Base-by-base conservation (phyloP, 2,113 vertebrate species). In the Chaenogobius annularis region DNA sequence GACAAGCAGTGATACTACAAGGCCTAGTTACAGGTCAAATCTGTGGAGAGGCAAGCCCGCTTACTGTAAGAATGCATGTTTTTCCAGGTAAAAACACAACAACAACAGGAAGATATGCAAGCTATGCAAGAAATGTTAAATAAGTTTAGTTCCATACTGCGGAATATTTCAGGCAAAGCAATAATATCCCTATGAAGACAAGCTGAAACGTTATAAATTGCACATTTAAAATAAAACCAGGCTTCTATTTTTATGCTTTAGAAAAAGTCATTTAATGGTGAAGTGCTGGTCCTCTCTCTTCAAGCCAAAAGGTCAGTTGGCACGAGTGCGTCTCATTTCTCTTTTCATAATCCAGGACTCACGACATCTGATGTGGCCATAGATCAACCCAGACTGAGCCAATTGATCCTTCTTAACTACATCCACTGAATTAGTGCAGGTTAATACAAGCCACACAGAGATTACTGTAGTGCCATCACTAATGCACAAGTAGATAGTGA, bases 401-500 rank as follows among this genome's bases (percentile, higher is more conserved):
- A 46, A 89, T 79, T 87, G 84, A 92, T 86, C 87, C 55, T 82
- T 79, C 80, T 88, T 90, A 86, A 86, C 79, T 79, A 83, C 87
- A 86, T 84, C 80, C 75, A 88, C 86, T 89, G 85, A 86, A 83
- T 90, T 90, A 92, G 79, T 79, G 68, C 44, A 84, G 85, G 88
- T 91, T 86, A 89, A 90, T 86, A 75, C 69, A 76, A 85, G 74
- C 81, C 83, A 85, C 77, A 73, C 83, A 66, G 66, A 71, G 9
- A 74, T 73, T 69, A 71, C 80, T 77, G 52, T 48, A 75, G 71
- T 43, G 59, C 63, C 3, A 35, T 84, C 65, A 66, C 73, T 52
- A 46, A 20, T 67, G 69, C 68, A 73, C 46, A 17, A 17, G 6
- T 14, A 61, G 55, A 22, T 26, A 58, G 55, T 26, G 12, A 58